Evolutionary conservation across 2,888 invertebrate species (phyloP), one percentile per base, ranked within the genome.

Genomic region (Cataglyphis cursor): DNA sequence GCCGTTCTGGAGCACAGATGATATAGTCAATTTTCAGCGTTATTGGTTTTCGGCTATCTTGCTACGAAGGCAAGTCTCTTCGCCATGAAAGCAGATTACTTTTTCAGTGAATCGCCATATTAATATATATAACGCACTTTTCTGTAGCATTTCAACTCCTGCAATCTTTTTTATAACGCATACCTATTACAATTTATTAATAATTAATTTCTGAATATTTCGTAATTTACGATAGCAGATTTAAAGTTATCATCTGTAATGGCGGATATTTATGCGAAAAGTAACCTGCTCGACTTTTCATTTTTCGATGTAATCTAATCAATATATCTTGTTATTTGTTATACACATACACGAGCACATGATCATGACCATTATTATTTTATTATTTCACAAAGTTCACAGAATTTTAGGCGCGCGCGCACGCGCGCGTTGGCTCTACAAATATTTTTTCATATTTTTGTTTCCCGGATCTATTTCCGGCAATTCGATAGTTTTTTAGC

Each of bases 21-120:
- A 78, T 78, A 78, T 41, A 78, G 78, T 78, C 78, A 78, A 78
- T 78, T 78, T 78, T 31, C 78, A 57, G 21, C 78, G 72, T 80
- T 80, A 80, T 80, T 80, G 78, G 78, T 80, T 80, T 78, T 72
- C 3, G 41, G 59, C 59, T 68, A 54, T 28, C 59, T 59, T 44
- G 59, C 73, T 72, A 18, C 41, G 73, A 35, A 66, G 70, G 76
- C 57, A 41, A 68, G 57, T 59, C 59, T 59, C 59, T 35, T 15
- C 12, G 38, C 44, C 21, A 35, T 78, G n/a, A 66, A 41, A 12
- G 73, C 59, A 72, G 78, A 72, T 72, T 78, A 70, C 41, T 70
- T 72, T 70, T 44, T 24, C 59, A 59, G 12, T 44, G 44, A 72
- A 24, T 35, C 12, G 31, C 18, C 35, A 18, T 80, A 72, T 70